phyloP scores from a whole-genome alignment of 2,113 vertebrate genomes.

The Oenanthe melanoleuca region DNA sequence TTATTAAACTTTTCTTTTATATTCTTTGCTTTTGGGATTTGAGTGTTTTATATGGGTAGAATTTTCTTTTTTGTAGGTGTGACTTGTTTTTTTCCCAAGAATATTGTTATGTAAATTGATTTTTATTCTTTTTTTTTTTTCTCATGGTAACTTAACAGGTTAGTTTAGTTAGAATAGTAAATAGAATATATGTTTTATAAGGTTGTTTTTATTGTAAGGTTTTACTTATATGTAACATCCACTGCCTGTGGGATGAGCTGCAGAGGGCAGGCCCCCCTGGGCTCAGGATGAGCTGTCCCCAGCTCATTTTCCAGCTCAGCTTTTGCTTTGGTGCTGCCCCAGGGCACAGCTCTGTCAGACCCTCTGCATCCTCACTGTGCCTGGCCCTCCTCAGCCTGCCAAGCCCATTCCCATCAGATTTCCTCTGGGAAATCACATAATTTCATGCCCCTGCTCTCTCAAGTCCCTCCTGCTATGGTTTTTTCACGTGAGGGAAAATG shows the following conservation, averaged over 20 bases:
- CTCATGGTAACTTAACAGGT: background rate
- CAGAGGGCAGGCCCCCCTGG: background rate
- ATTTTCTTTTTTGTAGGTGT: background rate
- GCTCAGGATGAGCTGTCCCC: background rate
- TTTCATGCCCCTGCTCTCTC: background rate
- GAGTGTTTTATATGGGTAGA: background rate
- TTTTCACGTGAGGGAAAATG: background rate
- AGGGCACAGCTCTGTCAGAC: background rate
- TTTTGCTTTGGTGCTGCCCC: background rate
- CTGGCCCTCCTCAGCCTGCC: background rate
- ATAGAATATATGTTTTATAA: background rate
- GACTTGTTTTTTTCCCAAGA: background rate
- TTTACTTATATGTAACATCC: background rate
- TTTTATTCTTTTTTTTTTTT: background rate
- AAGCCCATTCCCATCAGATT: accelerated
- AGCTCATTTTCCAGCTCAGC: background rate
- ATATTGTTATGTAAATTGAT: background rate
- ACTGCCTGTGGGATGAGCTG: background rate
- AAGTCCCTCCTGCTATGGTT: background rate
- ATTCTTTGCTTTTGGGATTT: background rate
- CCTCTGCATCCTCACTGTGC: background rate
- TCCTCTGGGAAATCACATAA: accelerated
- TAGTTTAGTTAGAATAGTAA: background rate
- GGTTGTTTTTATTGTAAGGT: background rate
- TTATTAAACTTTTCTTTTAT: background rate